Percentiles rank a stretch among this genome's conserved stretches.
Evolutionary conservation across 2,888 invertebrate genomes (phyloP).

Genomic region (Hypercompe scribonia): DNA sequence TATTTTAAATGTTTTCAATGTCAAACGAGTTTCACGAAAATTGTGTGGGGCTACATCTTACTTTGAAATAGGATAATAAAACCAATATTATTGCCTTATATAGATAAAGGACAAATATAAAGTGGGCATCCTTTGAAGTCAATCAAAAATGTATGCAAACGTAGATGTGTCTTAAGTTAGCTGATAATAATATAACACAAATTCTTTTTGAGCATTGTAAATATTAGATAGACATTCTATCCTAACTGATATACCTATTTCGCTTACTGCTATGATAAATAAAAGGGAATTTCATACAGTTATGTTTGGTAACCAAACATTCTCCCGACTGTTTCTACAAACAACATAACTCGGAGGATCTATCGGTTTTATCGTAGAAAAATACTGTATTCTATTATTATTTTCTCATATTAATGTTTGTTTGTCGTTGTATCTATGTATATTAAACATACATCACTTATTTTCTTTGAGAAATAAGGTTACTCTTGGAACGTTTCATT

Average conservation of each 20-base stretch:
- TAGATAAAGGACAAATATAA: too few species aligned
- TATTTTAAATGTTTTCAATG: too few species aligned
- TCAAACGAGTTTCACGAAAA: not conserved
- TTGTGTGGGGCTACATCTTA: not conserved
- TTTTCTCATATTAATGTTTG: slow-evolving; percentile 27
- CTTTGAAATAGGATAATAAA: not conserved
- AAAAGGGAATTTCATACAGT: slow-evolving; percentile 54
- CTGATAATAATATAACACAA: not conserved
- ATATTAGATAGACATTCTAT: slow-evolving; percentile 7
- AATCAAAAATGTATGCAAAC: not conserved
- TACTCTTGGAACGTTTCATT: not conserved
- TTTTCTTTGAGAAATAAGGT: not conserved
- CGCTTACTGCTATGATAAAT: slow-evolving; percentile 63
- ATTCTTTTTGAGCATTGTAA: not conserved
- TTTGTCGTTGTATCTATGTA: not conserved
- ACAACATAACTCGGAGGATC: slow-evolving; percentile 60
- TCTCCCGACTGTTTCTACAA: slow-evolving; percentile 66
- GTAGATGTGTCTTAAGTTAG: not conserved
- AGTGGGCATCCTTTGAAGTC: not conserved
- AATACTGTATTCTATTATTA: slow-evolving; percentile 47
- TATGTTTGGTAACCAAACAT: slow-evolving; percentile 71
- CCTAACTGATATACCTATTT: slow-evolving; percentile 50
- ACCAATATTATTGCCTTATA: too few species aligned
- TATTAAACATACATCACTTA: not conserved
- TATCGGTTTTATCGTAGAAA: slow-evolving; percentile 47